Base-by-base conservation (phyloP, 1,140 invertebrate genomes). In the Galleria mellonella region DNA sequence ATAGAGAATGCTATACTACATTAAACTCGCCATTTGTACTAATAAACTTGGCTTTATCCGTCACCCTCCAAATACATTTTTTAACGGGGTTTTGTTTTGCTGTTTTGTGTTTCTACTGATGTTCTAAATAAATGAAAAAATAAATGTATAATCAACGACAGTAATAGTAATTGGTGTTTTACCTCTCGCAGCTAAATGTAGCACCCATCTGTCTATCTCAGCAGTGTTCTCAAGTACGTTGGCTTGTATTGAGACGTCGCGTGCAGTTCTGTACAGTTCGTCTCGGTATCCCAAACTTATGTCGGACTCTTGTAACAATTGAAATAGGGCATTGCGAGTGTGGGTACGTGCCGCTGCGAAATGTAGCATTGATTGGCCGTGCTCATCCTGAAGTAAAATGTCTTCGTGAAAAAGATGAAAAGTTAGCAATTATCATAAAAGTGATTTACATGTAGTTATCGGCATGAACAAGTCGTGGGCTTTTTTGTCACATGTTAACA, bases 331-430 rank as follows among this genome's bases (percentile, higher is more conserved):
- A 44, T 94, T 92, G 27, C 92, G 88, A 0, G 91, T 89, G 71
- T 95, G 94, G 0, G 92, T 89, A 11, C 94, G 88, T 0, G 92
- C 90, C 0, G 93, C 93, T 1, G 94, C 94, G 77, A 95, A 96
- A 76, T 97, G 96, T n/a, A 97, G 75, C 87, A 96, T 92, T 33
- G 91, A 95, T 72, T 96, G 94, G 0, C 95, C 95, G 54, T 95
- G 92, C 69, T 96, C 94, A 58, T 96, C 94, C 92, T 94, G 31
- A 2, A 30, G 27, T 23, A 23, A 23, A 23, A 3, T 23, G 6
- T 23, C n/a, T n/a, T n/a, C n/a, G n/a, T n/a, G n/a, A n/a, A n/a
- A n/a, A n/a, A n/a, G n/a, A n/a, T n/a, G n/a, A n/a, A n/a, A n/a
- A n/a, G n/a, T n/a, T n/a, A n/a, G n/a, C n/a, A n/a, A n/a, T n/a